phyloP scores from a whole-genome alignment of 2,797 vertebrate species.

The Telmatherina bonti region DNA sequence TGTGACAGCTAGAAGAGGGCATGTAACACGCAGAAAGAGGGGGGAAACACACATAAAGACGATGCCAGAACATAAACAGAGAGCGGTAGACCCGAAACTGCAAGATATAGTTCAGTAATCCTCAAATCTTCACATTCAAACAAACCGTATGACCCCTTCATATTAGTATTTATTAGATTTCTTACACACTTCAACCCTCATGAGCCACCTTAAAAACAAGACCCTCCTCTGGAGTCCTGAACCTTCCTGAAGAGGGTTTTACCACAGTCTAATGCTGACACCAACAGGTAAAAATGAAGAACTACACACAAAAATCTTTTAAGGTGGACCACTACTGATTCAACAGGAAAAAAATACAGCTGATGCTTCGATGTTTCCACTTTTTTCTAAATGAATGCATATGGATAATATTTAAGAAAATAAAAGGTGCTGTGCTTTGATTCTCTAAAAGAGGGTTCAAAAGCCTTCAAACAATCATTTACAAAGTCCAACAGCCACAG shows the following conservation, averaged over 20 bases:
- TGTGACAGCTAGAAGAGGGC: constrained; percentile 15
- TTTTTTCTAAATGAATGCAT: neutral
- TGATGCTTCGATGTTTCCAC: neutral
- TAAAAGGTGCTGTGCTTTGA: neutral
- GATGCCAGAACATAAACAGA: neutral
- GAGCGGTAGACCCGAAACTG: constrained; percentile 4
- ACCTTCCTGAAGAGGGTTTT: neutral
- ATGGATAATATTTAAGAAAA: neutral
- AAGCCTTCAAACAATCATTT: constrained; percentile 10
- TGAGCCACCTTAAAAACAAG: constrained; percentile 73
- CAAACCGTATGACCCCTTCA: neutral
- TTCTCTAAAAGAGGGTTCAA: constrained; percentile 1
- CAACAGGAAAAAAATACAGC: neutral
- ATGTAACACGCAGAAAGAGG: constrained; percentile 7
- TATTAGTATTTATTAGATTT: constrained; percentile 16
- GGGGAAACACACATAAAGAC: constrained; percentile 5
- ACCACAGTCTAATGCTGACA: constrained; percentile 60
- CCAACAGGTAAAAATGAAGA: constrained; percentile 50
- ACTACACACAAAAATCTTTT: constrained; percentile 60
- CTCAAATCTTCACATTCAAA: neutral
- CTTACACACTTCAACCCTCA: constrained; percentile 19
- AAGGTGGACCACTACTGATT: constrained; percentile 73
- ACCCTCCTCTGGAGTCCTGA: constrained; percentile 56
- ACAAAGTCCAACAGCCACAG: constrained; percentile 1
- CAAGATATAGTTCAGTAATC: neutral